Percentiles rank a stretch among this genome's conserved stretches.
phyloP scores from a whole-genome alignment of 2,888 invertebrate species.

The Dyspetes luteomarginatus region DNA sequence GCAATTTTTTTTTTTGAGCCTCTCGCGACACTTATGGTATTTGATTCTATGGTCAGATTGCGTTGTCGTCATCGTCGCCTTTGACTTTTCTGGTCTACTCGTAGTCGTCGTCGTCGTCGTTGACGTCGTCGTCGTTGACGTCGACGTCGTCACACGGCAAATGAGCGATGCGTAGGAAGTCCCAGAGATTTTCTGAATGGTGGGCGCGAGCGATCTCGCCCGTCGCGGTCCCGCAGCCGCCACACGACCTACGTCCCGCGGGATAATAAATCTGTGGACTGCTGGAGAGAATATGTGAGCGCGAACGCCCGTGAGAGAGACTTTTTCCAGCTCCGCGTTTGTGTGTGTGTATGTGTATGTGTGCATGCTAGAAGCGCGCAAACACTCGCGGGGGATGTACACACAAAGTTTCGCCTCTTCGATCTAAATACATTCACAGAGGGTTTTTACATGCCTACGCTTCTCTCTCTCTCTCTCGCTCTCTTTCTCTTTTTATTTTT shows the following conservation, averaged over 20 bases:
- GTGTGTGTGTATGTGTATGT: constrained; percentile 3
- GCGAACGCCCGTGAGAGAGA: constrained; percentile 53
- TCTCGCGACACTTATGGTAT: background rate
- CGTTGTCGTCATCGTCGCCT: constrained; percentile 23
- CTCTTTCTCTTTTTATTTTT: constrained; percentile 7
- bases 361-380: background rate
- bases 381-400: constrained; percentile 57
- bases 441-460: constrained; percentile 76
- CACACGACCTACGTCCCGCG: constrained; percentile 74
- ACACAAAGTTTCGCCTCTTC: constrained; percentile 67
- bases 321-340: constrained; percentile 18
- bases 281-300: constrained; percentile 66
- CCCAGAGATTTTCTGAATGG: constrained; percentile 68
- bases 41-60: background rate
- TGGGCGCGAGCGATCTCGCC: constrained; percentile 76
- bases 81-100: constrained; percentile 22
- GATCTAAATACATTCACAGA: constrained; percentile 80
- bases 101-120: constrained; percentile 27
- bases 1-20: background rate
- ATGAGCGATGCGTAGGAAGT: constrained; percentile 81
- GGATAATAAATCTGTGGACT: constrained; percentile 77
- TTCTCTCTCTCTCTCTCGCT: constrained; percentile 27
- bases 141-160: constrained; percentile 58
- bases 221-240: constrained; percentile 64
- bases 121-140: constrained; percentile 21